A percentile compares a stretch with the other conserved stretches of the same genome.
These are phyloP conservation scores for Morpho achilles DNA, from an alignment of 2,888 invertebrate genomes.

Conservation along the genomic window DNA sequence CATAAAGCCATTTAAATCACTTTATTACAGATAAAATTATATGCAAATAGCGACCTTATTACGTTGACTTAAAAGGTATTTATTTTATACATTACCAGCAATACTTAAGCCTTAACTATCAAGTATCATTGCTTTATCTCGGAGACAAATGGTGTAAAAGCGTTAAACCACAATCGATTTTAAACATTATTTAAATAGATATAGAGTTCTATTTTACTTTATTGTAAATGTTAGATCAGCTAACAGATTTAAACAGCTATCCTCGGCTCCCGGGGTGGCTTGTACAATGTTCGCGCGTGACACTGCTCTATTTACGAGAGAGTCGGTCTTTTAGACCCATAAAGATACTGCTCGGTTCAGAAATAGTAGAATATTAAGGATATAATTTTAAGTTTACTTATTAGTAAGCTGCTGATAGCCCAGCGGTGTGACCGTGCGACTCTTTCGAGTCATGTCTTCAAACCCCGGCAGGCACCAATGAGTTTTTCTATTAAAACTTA, in stretches of 20 bases:
- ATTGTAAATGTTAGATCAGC: constrained; percentile 7
- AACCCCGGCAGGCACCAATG: too few species aligned
- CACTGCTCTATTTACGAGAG: constrained; percentile 73
- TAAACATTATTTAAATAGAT: neutral
- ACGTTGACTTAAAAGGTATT: constrained; percentile 20
- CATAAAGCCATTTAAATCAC: constrained; percentile 48
- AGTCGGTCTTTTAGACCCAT: constrained; percentile 49
- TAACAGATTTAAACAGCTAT: constrained; percentile 59
- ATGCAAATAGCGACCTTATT: constrained; percentile 35
- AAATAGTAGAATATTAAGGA: constrained; percentile 25
- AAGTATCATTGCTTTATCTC: constrained; percentile 1
- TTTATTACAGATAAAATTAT: constrained; percentile 36
- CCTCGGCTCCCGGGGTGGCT: constrained; percentile 63
- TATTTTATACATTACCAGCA: constrained; percentile 11
- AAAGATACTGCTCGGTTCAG: constrained; percentile 46
- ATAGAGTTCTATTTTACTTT: constrained; percentile 11
- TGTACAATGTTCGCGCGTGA: constrained; percentile 74
- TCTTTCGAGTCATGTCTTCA: too few species aligned
- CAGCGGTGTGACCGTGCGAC: too few species aligned
- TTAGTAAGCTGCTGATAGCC: too few species aligned
- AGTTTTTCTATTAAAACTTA: too few species aligned
- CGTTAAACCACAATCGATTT: constrained; percentile 6
- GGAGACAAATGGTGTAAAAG: constrained; percentile 5
- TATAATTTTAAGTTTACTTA: neutral
- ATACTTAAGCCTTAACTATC: constrained; percentile 10